Percentiles rank a stretch among this genome's conserved stretches.
These are phyloP conservation scores for Sebastes hopkinsi DNA, from an alignment of 2,797 vertebrate species.

Conservation along the genomic window DNA sequence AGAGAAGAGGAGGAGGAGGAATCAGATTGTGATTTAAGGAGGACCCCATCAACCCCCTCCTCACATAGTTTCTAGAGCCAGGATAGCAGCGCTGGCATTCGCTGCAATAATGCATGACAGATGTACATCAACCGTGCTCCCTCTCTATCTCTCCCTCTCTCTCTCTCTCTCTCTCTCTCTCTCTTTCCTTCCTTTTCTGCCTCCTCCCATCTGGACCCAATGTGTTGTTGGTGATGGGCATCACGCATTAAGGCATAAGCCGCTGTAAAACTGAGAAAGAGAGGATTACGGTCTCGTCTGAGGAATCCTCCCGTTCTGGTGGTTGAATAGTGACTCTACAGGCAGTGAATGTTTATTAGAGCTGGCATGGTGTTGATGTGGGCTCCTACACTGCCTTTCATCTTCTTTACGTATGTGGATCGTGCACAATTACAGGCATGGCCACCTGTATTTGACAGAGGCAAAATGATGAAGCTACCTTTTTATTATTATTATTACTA, in stretches of 20 bases:
- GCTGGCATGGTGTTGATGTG: neutral
- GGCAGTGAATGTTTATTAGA: conserved; percentile 19
- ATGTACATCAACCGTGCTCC: conserved; percentile 80
- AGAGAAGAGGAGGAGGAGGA: conserved; percentile 35
- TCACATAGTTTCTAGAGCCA: conserved; percentile 78
- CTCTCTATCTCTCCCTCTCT: conserved; percentile 26
- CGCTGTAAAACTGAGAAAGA: conserved; percentile 22
- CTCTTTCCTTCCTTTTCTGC: conserved; percentile 17
- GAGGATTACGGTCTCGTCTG: conserved; percentile 25
- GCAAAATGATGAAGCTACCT: neutral
- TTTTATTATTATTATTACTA: neutral
- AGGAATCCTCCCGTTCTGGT: conserved; percentile 8
- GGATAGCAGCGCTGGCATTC: conserved; percentile 80
- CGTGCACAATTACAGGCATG: neutral
- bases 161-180: conserved; percentile 1
- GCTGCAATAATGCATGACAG: conserved; percentile 85
- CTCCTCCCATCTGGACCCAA: conserved; percentile 78
- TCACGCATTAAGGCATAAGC: conserved; percentile 36
- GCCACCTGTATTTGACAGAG: neutral
- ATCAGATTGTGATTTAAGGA: conserved; percentile 67
- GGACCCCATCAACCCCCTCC: conserved; percentile 67
- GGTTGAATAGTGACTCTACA: neutral
- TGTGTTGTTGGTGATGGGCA: conserved; percentile 76
- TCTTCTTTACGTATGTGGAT: neutral
- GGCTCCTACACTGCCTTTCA: neutral